Evolutionary conservation across 1,140 invertebrate genomes (phyloP).

Genomic region (Caerostris darwini): DNA sequence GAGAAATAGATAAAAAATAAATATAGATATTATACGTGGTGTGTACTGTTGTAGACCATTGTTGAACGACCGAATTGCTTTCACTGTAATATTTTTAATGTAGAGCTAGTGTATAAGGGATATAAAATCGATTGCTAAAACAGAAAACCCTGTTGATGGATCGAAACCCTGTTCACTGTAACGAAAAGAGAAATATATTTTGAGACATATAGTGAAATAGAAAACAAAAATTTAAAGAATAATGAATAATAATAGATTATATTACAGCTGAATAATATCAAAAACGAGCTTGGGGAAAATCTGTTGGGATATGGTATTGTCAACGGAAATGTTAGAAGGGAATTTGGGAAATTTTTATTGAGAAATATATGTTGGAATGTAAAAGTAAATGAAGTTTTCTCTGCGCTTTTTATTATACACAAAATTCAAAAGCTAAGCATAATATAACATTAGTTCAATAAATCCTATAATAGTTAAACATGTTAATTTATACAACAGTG

Average conservation of each 20-base stretch:
- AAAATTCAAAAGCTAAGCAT: too few species aligned
- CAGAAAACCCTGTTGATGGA: conserved; percentile 16
- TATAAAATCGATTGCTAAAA: conserved; percentile 22
- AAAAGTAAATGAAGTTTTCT: too few species aligned
- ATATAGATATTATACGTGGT: too few species aligned
- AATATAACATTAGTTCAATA: too few species aligned
- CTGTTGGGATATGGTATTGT: neutral
- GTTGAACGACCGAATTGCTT: neutral
- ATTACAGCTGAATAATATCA: neutral
- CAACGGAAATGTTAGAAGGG: neutral
- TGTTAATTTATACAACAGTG: too few species aligned
- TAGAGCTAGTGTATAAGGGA: neutral
- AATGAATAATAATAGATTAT: neutral
- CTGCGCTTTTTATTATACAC: too few species aligned
- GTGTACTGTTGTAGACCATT: too few species aligned
- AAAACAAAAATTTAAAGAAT: neutral
- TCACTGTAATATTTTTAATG: neutral
- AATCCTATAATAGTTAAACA: too few species aligned
- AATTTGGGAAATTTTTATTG: neutral
- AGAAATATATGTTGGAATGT: neutral
- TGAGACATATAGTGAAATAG: neutral
- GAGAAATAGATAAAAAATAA: neutral
- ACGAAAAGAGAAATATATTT: neutral
- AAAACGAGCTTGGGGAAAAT: neutral
- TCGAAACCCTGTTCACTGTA: neutral